A percentile compares a stretch with the other conserved stretches of the same genome.
Conservation (phyloP, 2,797 vertebrate genomes). For the Myotis planiceps region DNA sequence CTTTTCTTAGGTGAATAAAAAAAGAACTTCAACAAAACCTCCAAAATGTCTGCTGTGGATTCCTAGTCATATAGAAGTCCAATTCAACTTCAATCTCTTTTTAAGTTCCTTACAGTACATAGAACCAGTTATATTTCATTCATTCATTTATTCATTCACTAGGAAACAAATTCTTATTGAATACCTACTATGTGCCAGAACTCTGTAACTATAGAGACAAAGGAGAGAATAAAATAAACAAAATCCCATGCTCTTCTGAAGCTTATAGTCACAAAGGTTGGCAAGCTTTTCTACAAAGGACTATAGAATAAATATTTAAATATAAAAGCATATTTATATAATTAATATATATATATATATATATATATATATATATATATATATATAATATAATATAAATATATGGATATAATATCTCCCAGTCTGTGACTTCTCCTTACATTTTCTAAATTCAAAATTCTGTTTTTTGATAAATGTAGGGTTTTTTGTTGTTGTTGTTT, state of each 20-base stretch:
- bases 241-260: not conserved
- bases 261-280: not conserved
- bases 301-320: not conserved
- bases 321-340: not conserved
- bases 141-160: not conserved
- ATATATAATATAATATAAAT: too few relatives aligned
- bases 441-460: too few relatives aligned
- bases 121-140: not conserved
- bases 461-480: too few relatives aligned
- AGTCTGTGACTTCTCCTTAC: too few relatives aligned
- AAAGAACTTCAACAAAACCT: not conserved
- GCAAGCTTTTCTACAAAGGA: not conserved
- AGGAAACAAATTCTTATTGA: not conserved
- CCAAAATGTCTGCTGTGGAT: not conserved
- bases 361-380: too few relatives aligned
- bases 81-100: not conserved
- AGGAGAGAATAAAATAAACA: not conserved
- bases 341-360: too few relatives aligned
- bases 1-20: not conserved
- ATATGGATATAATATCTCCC: too few relatives aligned
- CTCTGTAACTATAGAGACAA: not conserved
- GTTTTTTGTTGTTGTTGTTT: too few relatives aligned
- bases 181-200: not conserved
- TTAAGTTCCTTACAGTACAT: not conserved
- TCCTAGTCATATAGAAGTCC: not conserved